Evolutionary conservation across 2,888 invertebrate species (phyloP).

Genomic region (Rhyacophila evoluta): DNA sequence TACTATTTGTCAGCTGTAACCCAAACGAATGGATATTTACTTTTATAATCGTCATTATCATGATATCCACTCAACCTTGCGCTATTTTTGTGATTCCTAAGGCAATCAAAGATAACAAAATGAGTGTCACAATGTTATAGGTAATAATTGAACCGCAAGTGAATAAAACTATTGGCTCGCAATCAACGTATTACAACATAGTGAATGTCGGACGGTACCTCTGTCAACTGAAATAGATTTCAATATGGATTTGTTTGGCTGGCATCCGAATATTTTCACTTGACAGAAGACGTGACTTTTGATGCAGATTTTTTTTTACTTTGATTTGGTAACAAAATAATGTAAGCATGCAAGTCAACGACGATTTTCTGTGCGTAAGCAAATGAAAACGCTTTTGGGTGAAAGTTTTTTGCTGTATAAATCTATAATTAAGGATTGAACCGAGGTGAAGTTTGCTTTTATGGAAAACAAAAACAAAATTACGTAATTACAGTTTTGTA

Average conservation of each 20-base stretch:
- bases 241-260: conserved; percentile 27
- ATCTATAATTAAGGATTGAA: too few species aligned
- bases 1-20: too few species aligned
- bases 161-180: conserved; percentile 45
- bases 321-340: background rate
- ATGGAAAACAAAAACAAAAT: too few species aligned
- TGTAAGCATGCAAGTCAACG: background rate
- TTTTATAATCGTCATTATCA: too few species aligned
- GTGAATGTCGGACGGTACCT: conserved; percentile 44
- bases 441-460: too few species aligned
- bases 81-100: background rate
- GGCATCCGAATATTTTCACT: conserved; percentile 26
- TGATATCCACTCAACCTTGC: background rate
- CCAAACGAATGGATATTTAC: too few species aligned
- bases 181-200: conserved; percentile 51
- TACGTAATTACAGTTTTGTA: too few species aligned
- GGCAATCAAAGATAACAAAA: background rate
- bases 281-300: background rate
- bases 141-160: background rate
- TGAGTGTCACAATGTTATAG: conserved; percentile 21
- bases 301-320: conserved; percentile 9
- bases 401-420: too few species aligned
- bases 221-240: conserved; percentile 41
- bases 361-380: background rate
- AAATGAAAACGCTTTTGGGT: too few species aligned